Evolutionary conservation across 2,888 invertebrate genomes (phyloP).

Genomic region (Eupsilia transversa): DNA sequence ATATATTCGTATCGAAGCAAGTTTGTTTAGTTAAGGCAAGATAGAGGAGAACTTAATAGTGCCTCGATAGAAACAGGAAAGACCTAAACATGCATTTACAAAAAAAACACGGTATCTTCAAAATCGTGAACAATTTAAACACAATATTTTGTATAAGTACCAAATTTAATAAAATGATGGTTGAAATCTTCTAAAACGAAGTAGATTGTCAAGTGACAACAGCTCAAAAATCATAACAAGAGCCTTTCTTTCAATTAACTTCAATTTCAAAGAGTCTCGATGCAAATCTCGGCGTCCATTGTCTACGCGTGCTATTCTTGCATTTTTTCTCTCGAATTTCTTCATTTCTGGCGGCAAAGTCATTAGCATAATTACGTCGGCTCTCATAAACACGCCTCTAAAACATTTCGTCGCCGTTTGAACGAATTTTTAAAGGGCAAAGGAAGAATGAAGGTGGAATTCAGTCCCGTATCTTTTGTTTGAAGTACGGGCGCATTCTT

Average conservation of each 20-base stretch:
- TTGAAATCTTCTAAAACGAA: not conserved
- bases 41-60: not conserved
- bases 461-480: conserved; percentile 50
- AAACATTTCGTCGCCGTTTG: conserved; percentile 61
- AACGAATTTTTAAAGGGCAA: conserved; percentile 61
- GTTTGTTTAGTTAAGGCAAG: conserved; percentile 9
- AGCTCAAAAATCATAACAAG: conserved; percentile 22
- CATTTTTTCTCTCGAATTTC: conserved; percentile 51
- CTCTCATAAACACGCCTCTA: conserved; percentile 67
- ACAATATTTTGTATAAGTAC: not conserved
- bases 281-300: conserved; percentile 56
- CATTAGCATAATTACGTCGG: conserved; percentile 68
- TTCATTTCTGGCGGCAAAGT: conserved; percentile 60
- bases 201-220: conserved; percentile 1
- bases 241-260: conserved; percentile 49
- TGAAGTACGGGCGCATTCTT: conserved; percentile 42
- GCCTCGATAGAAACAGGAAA: not conserved
- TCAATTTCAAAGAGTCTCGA: conserved; percentile 44
- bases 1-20: conserved; percentile 1
- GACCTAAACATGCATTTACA: not conserved
- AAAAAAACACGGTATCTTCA: not conserved
- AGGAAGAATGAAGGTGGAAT: conserved; percentile 54
- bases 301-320: conserved; percentile 56
- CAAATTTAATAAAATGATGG: not conserved
- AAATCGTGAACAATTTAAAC: not conserved